These are phyloP conservation scores for Agrypnia vestita DNA, from an alignment of 1,140 invertebrate genomes.

Conservation along the genomic window DNA sequence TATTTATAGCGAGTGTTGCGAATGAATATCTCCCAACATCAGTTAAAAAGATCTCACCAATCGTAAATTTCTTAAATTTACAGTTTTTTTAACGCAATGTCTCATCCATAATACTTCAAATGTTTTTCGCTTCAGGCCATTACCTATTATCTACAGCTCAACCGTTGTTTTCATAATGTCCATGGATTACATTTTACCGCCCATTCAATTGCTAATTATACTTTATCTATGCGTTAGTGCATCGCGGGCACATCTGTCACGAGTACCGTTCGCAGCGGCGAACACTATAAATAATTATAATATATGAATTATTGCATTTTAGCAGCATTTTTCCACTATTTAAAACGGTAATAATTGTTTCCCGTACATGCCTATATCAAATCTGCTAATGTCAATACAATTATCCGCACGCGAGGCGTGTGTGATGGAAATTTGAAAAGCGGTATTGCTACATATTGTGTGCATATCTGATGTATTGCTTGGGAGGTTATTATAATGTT, in stretches of 20 bases:
- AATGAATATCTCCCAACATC: too few relatives aligned
- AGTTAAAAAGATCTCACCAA: too few relatives aligned
- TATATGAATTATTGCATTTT: not conserved
- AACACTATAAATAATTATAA: not conserved
- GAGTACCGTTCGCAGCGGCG: not conserved
- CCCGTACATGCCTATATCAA: not conserved
- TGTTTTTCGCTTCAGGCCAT: not conserved
- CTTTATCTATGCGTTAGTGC: conserved; percentile 29
- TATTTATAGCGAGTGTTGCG: too few relatives aligned
- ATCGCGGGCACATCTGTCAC: not conserved
- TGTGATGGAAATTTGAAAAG: not conserved
- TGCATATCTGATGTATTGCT: too few relatives aligned
- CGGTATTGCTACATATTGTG: not conserved
- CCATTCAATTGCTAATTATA: conserved; percentile 29
- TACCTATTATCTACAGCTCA: not conserved
- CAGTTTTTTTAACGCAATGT: too few relatives aligned
- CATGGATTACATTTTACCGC: conserved; percentile 35
- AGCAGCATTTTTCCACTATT: not conserved
- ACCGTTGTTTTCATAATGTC: not conserved
- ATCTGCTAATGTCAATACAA: conserved; percentile 6
- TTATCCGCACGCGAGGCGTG: not conserved
- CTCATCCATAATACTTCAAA: too few relatives aligned
- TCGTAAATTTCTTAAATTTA: too few relatives aligned
- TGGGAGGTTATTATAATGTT: not conserved
- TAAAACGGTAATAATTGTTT: too few relatives aligned